Evolutionary conservation across 2,888 invertebrate genomes (phyloP).

Genomic region (Nephrotoma appendiculata): DNA sequence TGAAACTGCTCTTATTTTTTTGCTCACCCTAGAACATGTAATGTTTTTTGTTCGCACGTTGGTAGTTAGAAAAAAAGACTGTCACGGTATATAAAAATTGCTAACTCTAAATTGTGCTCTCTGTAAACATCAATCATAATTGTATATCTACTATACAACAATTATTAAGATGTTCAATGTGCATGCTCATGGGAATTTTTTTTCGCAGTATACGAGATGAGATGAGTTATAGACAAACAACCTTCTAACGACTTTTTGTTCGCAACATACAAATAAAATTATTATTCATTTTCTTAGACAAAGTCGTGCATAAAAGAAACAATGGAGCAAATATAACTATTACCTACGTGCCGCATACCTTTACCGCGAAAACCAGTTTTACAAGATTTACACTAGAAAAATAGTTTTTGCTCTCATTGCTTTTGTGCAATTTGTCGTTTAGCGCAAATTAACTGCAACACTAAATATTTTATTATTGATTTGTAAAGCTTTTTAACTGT

Average conservation of each 20-base stretch:
- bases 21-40: too few species aligned
- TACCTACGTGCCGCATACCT: background rate
- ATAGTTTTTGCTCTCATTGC: background rate
- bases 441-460: background rate
- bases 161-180: too few species aligned
- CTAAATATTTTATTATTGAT: background rate
- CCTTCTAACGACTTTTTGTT: background rate
- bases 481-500: background rate
- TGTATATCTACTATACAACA: too few species aligned
- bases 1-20: too few species aligned
- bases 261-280: background rate
- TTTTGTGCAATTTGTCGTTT: background rate
- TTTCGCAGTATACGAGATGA: background rate
- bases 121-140: too few species aligned
- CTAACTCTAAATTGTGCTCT: too few species aligned
- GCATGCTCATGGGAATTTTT: too few species aligned
- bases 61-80: too few species aligned
- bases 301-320: background rate
- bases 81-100: too few species aligned
- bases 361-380: background rate
- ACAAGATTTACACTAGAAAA: background rate
- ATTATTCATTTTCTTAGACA: background rate
- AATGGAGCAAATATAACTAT: background rate
- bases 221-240: background rate
- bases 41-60: too few species aligned